Base-by-base conservation (phyloP, 2,888 invertebrate genomes). In the Troides helena region DNA sequence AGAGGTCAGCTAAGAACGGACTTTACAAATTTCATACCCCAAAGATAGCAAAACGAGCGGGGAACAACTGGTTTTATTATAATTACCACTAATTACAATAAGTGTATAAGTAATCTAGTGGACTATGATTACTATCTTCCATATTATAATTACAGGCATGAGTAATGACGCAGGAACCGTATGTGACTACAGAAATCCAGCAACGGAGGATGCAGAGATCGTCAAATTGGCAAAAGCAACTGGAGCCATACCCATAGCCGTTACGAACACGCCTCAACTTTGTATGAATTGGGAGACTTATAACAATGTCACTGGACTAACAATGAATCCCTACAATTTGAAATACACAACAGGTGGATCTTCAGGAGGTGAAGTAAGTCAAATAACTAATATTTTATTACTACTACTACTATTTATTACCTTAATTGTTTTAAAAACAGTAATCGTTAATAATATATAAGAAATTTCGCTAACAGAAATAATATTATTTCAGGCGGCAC, bases 251-350 rank as follows among this genome's bases (percentile, higher is more conserved):
- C 96, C 97, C 4, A 86, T 98, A 64, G 95, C 97, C 3, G 96
- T 98, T 3, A 98, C 98, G 56, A 99, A 98, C 84, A 96, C 97
- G 0, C 98, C 98, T 0, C 98, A 98, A 81, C 92, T 98, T 63
- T 98, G 98, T 80, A 93, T 98, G 94, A 97, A 97, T 92, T 97
- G 97, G 95, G 98, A 99, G 87, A 97, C 97, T 0, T 95, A 95
- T 76, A 99, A 99, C 88, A 96, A 96, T 70, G 95, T 98, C 0
- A 96, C 96, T 56, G 99, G 99, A 0, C 93, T 95, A 60, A 97
- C 98, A 0, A 95, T 94, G 80, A 99, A 99, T 88, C 98, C 99
- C 0, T 98, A 98, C 81, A 96, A 98, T 82, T 94, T 95, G 67
- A 94, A 94, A 43, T 94, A 96, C 74, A 98, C 95, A 0, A 94